Conservation (phyloP, 2,113 vertebrate genomes). For the Buteo buteo region DNA sequence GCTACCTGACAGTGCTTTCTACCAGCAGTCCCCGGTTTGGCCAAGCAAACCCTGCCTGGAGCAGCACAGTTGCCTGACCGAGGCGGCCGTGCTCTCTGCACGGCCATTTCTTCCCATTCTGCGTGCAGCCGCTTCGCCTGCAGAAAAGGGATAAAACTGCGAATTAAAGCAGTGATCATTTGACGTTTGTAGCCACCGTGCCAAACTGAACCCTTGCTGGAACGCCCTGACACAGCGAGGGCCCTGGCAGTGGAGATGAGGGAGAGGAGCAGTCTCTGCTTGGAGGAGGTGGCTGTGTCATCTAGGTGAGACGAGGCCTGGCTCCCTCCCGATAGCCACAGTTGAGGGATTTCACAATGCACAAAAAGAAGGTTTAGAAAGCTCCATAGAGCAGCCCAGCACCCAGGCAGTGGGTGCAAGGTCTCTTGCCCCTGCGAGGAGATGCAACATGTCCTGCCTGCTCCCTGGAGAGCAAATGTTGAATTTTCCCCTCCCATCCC, state of each 20-base stretch:
- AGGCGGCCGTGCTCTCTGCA: not conserved
- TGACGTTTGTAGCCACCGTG: not conserved
- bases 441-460: not conserved
- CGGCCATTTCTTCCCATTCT: rapidly evolving
- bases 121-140: not conserved
- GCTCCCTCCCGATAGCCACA: not conserved
- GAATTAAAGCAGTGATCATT: no score
- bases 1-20: not conserved
- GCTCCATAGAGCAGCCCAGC: not conserved
- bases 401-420: not conserved
- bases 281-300: not conserved
- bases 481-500: not conserved
- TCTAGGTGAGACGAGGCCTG: not conserved
- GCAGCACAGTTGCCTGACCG: not conserved
- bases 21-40: not conserved
- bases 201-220: not conserved
- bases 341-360: rapidly evolving
- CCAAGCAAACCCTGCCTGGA: not conserved
- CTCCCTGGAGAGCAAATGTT: not conserved
- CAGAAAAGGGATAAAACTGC: not conserved
- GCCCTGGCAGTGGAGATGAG: not conserved
- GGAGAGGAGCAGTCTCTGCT: not conserved
- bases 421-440: not conserved
- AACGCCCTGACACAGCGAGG: not conserved
- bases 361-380: not conserved